Base-by-base conservation (phyloP, 2,797 vertebrate genomes). In the Chanos chanos region DNA sequence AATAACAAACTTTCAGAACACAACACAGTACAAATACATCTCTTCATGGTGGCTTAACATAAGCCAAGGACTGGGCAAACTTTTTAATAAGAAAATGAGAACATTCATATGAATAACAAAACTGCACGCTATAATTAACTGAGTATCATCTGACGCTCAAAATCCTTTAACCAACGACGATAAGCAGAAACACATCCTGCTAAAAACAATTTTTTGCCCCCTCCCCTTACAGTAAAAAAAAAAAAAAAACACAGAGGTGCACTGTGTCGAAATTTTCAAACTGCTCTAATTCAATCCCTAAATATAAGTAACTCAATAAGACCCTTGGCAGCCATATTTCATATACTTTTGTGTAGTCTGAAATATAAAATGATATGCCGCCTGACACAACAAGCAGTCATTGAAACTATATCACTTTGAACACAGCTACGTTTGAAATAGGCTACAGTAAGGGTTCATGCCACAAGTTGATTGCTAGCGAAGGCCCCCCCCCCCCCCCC, bases 1-100 rank as follows among this genome's bases (percentile, higher is more conserved):
- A 54, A n/a, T n/a, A 15, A 13, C n/a, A 9, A 12, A 18, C 16
- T 12, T 36, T 4, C 13, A 75, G 78, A 21, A 73, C 62, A 64
- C 28, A 5, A 47, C 13, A 37, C 36, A 30, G 7, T 41, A 24
- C 10, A 25, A 25, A 6, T 10, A 28, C 5, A 9, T 1, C 12
- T 60, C n/a, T n/a, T n/a, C n/a, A n/a, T n/a, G n/a, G n/a, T n/a
- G n/a, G n/a, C n/a, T n/a, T n/a, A n/a, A n/a, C n/a, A n/a, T n/a
- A n/a, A n/a, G n/a, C n/a, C n/a, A n/a, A n/a, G n/a, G n/a, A n/a
- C n/a, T n/a, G n/a, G n/a, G n/a, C n/a, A n/a, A n/a, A n/a, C n/a
- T n/a, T n/a, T n/a, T n/a, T n/a, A n/a, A n/a, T n/a, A n/a, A n/a
- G n/a, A n/a, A n/a, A n/a, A n/a, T n/a, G n/a, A n/a, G n/a, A n/a